Evolutionary conservation across 2,888 invertebrate species (phyloP), one percentile per base, ranked within the genome.

Genomic region (Crepidodera aurea): DNA sequence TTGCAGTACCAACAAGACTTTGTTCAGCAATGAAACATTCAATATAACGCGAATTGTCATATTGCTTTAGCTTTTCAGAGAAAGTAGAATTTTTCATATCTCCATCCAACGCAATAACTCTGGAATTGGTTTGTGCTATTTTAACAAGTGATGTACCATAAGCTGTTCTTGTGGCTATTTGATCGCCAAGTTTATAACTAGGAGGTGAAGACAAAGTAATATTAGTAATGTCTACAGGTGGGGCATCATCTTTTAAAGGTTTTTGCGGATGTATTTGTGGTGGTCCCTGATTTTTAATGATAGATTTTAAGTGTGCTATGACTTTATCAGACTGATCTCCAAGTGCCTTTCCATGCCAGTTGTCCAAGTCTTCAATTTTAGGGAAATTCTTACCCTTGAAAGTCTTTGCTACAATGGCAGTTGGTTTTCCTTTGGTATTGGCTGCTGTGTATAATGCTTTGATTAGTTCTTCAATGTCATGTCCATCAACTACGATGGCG

Each of bases 1-100:
- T 94, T 0, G 94, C 98, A 61, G 97, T 96, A 50, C 96, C 96
- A 65, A 95, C 96, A 78, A 98, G 83, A 84, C 97, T 98, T 85
- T 99, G 99, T 80, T 99, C 99, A 61, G 99, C 99, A 77, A 99
- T 99, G 84, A 93, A 99, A 80, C 99, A 98, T 83, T 99, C 99
- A 71, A 99, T 89, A 83, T 93, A 97, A 69, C 94, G 89, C 53
- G 84, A 84, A 1, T 90, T 86, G 73, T 84, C 84, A 22, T 83
- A 89, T 71, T 90, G 88, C 79, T 91, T 92, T 67, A 98, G 87
- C 78, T 93, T 96, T 73, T 96, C 95, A 12, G 98, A 92, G 83
- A 89, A 99, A 0, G 99, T 99, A 0, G 98, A 99, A 83, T 99
- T 99, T 83, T 98, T 99, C 70, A 97, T 98, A 81, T 99, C 99